phyloP scores from a whole-genome alignment of 2,113 vertebrate species.

The Syngnathus scovelli region DNA sequence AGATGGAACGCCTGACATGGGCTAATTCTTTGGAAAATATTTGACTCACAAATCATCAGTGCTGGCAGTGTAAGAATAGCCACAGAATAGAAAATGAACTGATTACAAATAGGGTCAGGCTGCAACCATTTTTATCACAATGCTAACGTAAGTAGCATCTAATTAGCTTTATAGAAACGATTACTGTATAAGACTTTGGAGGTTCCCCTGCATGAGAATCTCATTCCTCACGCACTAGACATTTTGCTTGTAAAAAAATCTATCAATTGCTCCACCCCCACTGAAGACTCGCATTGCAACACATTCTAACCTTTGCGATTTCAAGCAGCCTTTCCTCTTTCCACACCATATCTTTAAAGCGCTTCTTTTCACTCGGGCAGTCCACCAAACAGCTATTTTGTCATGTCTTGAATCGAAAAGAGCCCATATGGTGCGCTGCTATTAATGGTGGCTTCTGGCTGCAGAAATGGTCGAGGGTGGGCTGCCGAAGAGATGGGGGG shows the following conservation, averaged over 20 bases:
- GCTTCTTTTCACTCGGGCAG: conserved; percentile 14
- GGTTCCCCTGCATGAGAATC: not conserved
- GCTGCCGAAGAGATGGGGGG: conserved; percentile 32
- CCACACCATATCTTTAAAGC: conserved; percentile 15
- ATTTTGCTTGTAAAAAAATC: not conserved
- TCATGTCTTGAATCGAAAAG: conserved; percentile 46
- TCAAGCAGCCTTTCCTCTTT: conserved; percentile 6
- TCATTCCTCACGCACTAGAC: not conserved
- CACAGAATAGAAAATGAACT: not conserved
- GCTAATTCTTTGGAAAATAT: not conserved
- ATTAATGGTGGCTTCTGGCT: conserved; percentile 36
- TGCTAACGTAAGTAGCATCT: not conserved
- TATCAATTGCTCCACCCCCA: not conserved
- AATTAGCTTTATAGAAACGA: not conserved
- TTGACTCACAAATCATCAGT: not conserved
- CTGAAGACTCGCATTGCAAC: not conserved
- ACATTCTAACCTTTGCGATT: not conserved
- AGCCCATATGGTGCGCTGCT: conserved; percentile 57
- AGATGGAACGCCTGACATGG: not conserved
- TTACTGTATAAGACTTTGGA: not conserved
- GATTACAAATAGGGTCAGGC: not conserved
- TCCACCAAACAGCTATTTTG: conserved; percentile 26
- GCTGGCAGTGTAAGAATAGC: not conserved
- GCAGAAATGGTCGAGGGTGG: conserved; percentile 43
- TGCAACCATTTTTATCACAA: no score